phyloP scores from a whole-genome alignment of 1,140 invertebrate species.

The Babylonia areolata region DNA sequence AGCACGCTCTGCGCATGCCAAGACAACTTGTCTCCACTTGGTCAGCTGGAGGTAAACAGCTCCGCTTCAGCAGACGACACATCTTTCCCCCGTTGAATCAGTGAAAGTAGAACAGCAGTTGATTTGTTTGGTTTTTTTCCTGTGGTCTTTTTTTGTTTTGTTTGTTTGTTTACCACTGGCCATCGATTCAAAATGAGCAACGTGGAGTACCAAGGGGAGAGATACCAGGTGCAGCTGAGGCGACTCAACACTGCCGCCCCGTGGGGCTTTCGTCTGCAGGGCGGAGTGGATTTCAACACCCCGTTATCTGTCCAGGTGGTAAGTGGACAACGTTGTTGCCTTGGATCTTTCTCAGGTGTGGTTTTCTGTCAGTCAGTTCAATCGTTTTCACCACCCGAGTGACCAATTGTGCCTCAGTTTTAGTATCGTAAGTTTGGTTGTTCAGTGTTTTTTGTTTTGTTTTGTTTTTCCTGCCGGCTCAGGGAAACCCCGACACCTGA shows the following conservation, averaged over 20 bases:
- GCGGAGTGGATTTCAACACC: conserved; percentile 93
- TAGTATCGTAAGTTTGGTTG: too few species aligned
- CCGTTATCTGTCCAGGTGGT: conserved; percentile 95
- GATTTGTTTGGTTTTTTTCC: not conserved
- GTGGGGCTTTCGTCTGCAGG: conserved; percentile 96
- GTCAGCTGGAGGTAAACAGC: not conserved
- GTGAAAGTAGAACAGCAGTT: not conserved
- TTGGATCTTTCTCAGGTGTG: too few species aligned
- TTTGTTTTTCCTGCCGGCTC: too few species aligned
- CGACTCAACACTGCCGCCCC: conserved; percentile 86
- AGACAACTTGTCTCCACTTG: not conserved
- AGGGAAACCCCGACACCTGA: too few species aligned
- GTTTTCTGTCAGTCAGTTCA: too few species aligned
- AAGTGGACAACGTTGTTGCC: conserved; percentile 71
- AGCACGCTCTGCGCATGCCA: not conserved
- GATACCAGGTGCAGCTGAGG: conserved; percentile 89
- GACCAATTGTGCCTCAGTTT: too few species aligned
- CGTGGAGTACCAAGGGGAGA: conserved; percentile 80
- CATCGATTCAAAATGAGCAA: too few species aligned
- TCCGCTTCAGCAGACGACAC: conserved; percentile 31
- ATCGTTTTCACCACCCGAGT: too few species aligned
- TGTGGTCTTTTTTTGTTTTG: not conserved
- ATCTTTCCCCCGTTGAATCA: conserved; percentile 1
- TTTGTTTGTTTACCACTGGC: not conserved
- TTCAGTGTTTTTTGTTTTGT: too few species aligned